Base-by-base conservation (phyloP, 2,888 invertebrate genomes). In the Phymatocera aterrima region DNA sequence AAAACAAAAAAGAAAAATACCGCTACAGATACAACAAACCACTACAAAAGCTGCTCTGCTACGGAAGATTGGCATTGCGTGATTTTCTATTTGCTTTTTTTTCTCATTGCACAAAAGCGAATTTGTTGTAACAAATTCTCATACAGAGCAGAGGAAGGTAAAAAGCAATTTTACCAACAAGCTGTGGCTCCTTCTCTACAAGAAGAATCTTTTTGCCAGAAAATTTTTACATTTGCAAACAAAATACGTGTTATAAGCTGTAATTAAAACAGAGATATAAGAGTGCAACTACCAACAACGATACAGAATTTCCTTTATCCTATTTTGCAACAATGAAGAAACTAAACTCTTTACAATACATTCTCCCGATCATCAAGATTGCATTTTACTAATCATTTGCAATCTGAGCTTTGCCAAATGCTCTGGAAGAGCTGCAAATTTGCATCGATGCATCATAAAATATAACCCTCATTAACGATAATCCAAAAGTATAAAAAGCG, bases 11-110 rank as follows among this genome's bases (percentile, higher is more conserved):
- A 87, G 84, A 88, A 84, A 89, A 87, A 88, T 87, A 84, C 83
- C 84, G 87, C 88, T 89, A 89, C 89, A 89, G 89, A 89, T 88
- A 89, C 86, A 85, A 86, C 88, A 89, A 86, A 88, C 87, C 86
- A 88, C 87, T 88, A 89, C 88, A 80, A 79, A 88, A 89, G 88
- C 88, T 81, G 84, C 70, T 74, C 48, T 34, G 75, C 21, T 34
- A 21, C n/a, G 61, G 37, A n/a, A 61, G n/a, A 28, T 21, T 75
- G 24, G 54, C 21, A 18, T n/a, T 8, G 43, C 57, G 57, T 60
- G 40, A 57, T 12, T 10, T 43, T 43, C 10, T 10, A 18, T 31
- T 34, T 72, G 51, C 51, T 10, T 43, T 43, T 43, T 10, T 37
- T 31, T 34, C 51, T 28, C 51, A 72, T 31, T 18, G 34, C 51